Percentiles rank a stretch among this genome's conserved stretches.
These are phyloP conservation scores for Acrocephalus scirpaceus DNA, from an alignment of 2,797 vertebrate species.

Conservation along the genomic window DNA sequence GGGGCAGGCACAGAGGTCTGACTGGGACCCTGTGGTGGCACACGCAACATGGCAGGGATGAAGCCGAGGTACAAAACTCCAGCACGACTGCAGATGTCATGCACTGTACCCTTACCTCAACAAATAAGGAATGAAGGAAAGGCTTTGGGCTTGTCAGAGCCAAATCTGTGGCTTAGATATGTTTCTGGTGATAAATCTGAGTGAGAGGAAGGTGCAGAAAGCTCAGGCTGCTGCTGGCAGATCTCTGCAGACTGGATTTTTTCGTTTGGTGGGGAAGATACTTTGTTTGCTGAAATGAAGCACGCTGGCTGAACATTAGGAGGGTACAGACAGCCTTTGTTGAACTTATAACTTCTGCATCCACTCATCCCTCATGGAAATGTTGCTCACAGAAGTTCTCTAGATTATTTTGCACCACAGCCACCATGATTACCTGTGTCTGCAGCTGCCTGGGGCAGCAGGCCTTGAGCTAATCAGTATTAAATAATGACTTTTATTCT, in stretches of 20 bases:
- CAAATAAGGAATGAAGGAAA: background rate
- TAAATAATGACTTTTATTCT: background rate
- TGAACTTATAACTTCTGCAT: background rate
- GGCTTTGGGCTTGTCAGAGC: background rate
- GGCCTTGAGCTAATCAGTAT: background rate
- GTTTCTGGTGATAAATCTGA: background rate
- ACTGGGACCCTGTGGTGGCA: background rate
- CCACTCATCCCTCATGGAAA: background rate
- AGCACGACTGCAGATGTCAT: background rate
- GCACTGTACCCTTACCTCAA: background rate
- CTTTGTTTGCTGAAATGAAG: background rate
- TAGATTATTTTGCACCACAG: background rate
- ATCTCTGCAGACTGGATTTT: background rate
- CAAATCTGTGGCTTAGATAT: background rate
- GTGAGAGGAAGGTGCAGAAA: background rate
- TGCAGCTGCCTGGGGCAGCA: background rate
- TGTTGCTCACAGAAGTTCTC: background rate
- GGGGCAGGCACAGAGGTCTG: accelerated
- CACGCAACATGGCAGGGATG: accelerated
- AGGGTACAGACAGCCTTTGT: background rate
- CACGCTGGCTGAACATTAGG: background rate
- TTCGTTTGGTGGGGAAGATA: background rate
- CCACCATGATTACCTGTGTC: background rate
- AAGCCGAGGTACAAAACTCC: background rate
- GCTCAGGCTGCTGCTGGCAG: background rate